These are phyloP conservation scores for Abscondita cerata DNA, from an alignment of 2,888 invertebrate genomes.

Conservation along the genomic window DNA sequence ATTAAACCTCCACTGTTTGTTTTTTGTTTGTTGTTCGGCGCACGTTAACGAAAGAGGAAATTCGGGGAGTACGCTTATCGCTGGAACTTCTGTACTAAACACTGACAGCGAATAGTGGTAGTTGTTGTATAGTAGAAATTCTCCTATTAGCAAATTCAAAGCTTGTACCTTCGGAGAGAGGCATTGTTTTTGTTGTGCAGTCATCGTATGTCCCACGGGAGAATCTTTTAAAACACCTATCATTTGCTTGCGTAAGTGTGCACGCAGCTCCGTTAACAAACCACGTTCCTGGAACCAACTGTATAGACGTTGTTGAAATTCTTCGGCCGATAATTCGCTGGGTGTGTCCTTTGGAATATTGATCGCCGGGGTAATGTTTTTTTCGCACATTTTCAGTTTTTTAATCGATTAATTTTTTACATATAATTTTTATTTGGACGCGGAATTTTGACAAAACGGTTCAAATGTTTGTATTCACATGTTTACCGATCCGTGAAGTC, in stretches of 20 bases:
- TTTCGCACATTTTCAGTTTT: slow-evolving; percentile 15
- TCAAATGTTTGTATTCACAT: slow-evolving; percentile 31
- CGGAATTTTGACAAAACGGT: slow-evolving; percentile 22
- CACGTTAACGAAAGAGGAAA: slow-evolving; percentile 52
- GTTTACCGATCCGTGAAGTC: neutral
- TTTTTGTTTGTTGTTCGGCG: slow-evolving; percentile 24
- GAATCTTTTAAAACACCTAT: slow-evolving; percentile 64
- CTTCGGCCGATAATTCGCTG: slow-evolving; percentile 55
- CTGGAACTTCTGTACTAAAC: slow-evolving; percentile 67
- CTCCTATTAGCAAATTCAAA: slow-evolving; percentile 67
- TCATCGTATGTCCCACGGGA: slow-evolving; percentile 54
- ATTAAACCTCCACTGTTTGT: slow-evolving; percentile 53
- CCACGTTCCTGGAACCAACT: slow-evolving; percentile 69
- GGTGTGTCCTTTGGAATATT: slow-evolving; percentile 29
- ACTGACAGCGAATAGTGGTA: slow-evolving; percentile 67
- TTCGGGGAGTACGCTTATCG: slow-evolving; percentile 62
- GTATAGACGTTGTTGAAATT: slow-evolving; percentile 65
- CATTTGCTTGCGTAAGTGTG: slow-evolving; percentile 67
- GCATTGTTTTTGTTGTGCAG: slow-evolving; percentile 49
- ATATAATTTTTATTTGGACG: too few species aligned
- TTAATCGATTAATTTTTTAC: neutral
- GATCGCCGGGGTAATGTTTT: slow-evolving; percentile 44
- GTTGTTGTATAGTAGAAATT: slow-evolving; percentile 65
- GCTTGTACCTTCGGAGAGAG: slow-evolving; percentile 65
- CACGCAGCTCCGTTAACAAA: slow-evolving; percentile 64